These are phyloP conservation scores for Oreonectes daqikongensis DNA, from an alignment of 2,797 vertebrate species.

Conservation along the genomic window DNA sequence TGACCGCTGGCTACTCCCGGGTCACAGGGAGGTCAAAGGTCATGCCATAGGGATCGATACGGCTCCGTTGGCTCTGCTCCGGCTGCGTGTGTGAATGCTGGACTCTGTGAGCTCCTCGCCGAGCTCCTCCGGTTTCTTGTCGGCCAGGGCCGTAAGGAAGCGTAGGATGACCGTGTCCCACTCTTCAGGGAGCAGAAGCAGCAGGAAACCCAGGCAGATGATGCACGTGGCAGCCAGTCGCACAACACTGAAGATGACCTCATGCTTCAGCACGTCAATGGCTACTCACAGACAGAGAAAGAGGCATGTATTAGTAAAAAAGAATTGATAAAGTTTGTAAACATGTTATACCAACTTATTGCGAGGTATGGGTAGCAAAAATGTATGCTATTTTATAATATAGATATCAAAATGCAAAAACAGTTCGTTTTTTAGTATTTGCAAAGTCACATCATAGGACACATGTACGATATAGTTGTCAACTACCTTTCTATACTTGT, in stretches of 20 bases:
- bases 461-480: no score
- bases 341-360: no score
- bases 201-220: slow-evolving; percentile 94
- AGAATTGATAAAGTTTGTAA: background rate
- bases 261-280: slow-evolving; percentile 94
- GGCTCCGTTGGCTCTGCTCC: slow-evolving; percentile 89
- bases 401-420: no score
- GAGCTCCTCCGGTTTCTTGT: slow-evolving; percentile 93
- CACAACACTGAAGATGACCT: slow-evolving; percentile 96
- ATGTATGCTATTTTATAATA: no score
- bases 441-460: no score
- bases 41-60: slow-evolving; percentile 93
- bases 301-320: background rate
- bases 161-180: slow-evolving; percentile 95
- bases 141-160: slow-evolving; percentile 91
- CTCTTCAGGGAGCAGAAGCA: slow-evolving; percentile 94
- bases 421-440: no score
- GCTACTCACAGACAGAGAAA: slow-evolving; percentile 69
- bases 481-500: no score
- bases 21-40: slow-evolving; percentile 54
- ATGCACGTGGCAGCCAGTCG: slow-evolving; percentile 94
- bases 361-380: no score
- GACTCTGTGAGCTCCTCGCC: slow-evolving; percentile 88
- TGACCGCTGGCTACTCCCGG: background rate
- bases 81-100: slow-evolving; percentile 85